Base-by-base conservation (phyloP, 2,888 invertebrate species). In the Zeuzera pyrina region DNA sequence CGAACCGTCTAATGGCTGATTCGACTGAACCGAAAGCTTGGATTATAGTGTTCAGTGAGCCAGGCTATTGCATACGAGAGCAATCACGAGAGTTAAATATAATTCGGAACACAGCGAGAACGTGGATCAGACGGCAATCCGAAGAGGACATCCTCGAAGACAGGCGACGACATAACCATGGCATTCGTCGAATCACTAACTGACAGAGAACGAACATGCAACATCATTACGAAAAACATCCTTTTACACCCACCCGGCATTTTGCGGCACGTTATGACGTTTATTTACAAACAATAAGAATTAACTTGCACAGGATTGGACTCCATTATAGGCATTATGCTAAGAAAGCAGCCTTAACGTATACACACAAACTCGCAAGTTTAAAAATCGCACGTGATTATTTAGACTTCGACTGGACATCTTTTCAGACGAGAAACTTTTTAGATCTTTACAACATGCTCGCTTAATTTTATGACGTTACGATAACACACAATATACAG, bases 101-200 rank as follows among this genome's bases (percentile, higher is more conserved):
- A 22, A 8, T 3, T 12, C 21, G 30, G 22, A 22, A 22, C 22
- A 30, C 30, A 12, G 30, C 24, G 2, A 31, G 24, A 10, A 31
- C 30, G 10, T 24, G 30, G 24, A 24, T 31, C 24, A 31, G 30
- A 24, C 23, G 15, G 30, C 30, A 24, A n/a, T 23, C 15, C 13
- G 24, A 8, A 19, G 19, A 19, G 19, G 19, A 8, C 19, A 19
- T 19, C 19, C 21, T 26, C 10, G 27, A 27, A 12, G 32, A 27
- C 21, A 32, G 32, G 21, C 32, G 32, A 27, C 32, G 32, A 14
- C 19, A 32, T 16, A 32, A 32, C 12, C 27, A 27, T 21, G 21
- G 27, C 21, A 21, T 25, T 25, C 25, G 16, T 12, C 31, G 31
- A 25, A n/a, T 25, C 31, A 25, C 32, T 12, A 13, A 32, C n/a